Evolutionary conservation across 1,140 invertebrate species (phyloP).

Genomic region (Sipha flava): DNA sequence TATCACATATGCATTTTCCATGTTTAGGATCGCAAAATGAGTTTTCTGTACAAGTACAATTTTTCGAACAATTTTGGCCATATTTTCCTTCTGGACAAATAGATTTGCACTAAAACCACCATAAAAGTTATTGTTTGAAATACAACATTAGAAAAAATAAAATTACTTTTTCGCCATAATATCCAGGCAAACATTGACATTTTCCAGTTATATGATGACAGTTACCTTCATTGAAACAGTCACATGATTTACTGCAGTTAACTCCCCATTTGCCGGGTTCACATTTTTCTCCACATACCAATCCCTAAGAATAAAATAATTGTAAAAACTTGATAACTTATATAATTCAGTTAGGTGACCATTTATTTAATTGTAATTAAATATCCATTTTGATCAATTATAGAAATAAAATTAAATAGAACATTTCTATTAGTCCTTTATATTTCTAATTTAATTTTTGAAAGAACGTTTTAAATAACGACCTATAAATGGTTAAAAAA

Average conservation of each 20-base stretch:
- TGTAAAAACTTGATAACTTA: no score
- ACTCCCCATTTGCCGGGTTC: slow-evolving; percentile 62
- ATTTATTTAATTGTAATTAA: no score
- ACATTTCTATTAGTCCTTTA: no score
- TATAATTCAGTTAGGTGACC: no score
- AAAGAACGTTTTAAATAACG: no score
- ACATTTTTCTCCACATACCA: slow-evolving; percentile 66
- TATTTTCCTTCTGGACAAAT: slow-evolving; percentile 65
- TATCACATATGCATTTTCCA: slow-evolving; percentile 62
- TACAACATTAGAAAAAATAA: not conserved
- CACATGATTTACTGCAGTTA: slow-evolving; percentile 65
- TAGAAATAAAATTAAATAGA: no score
- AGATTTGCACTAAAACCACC: slow-evolving; percentile 57
- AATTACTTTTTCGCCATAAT: slow-evolving; percentile 60
- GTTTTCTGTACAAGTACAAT: slow-evolving; percentile 61
- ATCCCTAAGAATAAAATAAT: slow-evolving; percentile 50
- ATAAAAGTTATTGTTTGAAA: not conserved
- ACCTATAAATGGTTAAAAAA: no score
- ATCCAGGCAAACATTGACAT: slow-evolving; percentile 68
- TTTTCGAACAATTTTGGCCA: slow-evolving; percentile 63
- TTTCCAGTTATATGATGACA: slow-evolving; percentile 70
- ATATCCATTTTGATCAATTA: no score
- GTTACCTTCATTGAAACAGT: slow-evolving; percentile 76
- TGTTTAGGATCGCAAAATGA: slow-evolving; percentile 59
- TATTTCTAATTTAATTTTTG: no score